A percentile compares a stretch with the other conserved stretches of the same genome.
phyloP scores from a whole-genome alignment of 2,113 vertebrate genomes.

The Mus spicilegus region DNA sequence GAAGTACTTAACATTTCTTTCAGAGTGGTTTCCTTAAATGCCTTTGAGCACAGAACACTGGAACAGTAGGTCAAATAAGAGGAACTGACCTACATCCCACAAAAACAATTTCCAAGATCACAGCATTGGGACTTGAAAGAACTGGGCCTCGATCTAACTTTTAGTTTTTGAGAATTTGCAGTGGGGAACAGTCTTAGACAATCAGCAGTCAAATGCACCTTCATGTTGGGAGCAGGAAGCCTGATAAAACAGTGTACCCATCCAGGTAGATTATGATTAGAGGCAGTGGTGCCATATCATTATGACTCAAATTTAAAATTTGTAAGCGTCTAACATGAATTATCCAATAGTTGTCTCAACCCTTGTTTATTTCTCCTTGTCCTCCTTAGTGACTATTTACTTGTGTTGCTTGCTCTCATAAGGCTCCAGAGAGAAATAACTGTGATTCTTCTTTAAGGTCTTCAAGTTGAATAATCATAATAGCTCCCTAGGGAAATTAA shows the following conservation, averaged over 20 bases:
- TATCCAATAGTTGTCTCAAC: slow-evolving; percentile 49
- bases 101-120: not conserved
- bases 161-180: not conserved
- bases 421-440: slow-evolving; percentile 67
- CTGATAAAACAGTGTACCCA: no score
- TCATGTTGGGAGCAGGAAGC: not conserved
- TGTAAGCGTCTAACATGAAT: not conserved
- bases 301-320: not conserved
- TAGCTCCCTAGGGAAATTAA: slow-evolving; percentile 64
- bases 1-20: slow-evolving; percentile 1
- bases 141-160: not conserved
- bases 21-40: slow-evolving; percentile 12
- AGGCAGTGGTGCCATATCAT: not conserved
- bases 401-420: slow-evolving; percentile 52
- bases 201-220: no score
- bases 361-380: slow-evolving; percentile 60
- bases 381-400: slow-evolving; percentile 64
- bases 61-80: not conserved
- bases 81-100: not conserved
- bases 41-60: slow-evolving; percentile 19
- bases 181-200: not conserved
- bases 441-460: slow-evolving; percentile 69
- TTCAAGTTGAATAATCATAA: slow-evolving; percentile 63
- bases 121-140: not conserved
- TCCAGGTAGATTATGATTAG: not conserved